Base-by-base conservation (phyloP, 2,797 vertebrate species). In the Hippocampus kuda region DNA sequence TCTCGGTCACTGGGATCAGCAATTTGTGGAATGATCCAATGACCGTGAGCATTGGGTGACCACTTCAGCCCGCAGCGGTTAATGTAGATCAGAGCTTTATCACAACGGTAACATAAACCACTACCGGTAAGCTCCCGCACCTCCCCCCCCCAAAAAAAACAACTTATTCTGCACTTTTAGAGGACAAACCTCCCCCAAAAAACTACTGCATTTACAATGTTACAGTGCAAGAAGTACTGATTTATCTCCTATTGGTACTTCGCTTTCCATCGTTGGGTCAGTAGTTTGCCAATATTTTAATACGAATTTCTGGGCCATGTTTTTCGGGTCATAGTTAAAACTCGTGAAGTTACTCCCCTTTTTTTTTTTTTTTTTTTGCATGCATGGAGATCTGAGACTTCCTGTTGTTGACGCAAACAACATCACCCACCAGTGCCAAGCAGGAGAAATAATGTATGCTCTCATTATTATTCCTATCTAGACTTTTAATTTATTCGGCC, bases 241-340 rank as follows among this genome's bases (percentile, higher is more conserved):
- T 48, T 69, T 56, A 34, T 30, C n/a, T 30, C 48, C 53, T 66
- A 48, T 62, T 51, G 60, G 22, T 61, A 49, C 53, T 74, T 67
- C 24, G 20, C 18, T 54, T 57, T 67, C 44, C 71, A 67, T 73
- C 67, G 75, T 66, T 75, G 75, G 68, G 73, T 81, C 76, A 79
- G 82, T 83, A 86, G 83, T 84, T 88, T 88, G 30, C 30, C 84
- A 85, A 87, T 81, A 79, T 85, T 86, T 87, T 82, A 87, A 85
- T 85, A 83, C 83, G 86, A 87, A 87, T 90, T 91, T 91, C 87
- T 91, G 88, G 91, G 89, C 86, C 91, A 90, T 87, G 85, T 90
- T 91, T 92, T 18, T 89, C 90, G 83, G 91, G 90, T 90, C 89
- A 91, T 80, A 84, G 85, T 85, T 88, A 82, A 87, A 85, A 85